Base-by-base conservation (phyloP, 2,113 vertebrate genomes). In the Beaufortia kweichowensis region DNA sequence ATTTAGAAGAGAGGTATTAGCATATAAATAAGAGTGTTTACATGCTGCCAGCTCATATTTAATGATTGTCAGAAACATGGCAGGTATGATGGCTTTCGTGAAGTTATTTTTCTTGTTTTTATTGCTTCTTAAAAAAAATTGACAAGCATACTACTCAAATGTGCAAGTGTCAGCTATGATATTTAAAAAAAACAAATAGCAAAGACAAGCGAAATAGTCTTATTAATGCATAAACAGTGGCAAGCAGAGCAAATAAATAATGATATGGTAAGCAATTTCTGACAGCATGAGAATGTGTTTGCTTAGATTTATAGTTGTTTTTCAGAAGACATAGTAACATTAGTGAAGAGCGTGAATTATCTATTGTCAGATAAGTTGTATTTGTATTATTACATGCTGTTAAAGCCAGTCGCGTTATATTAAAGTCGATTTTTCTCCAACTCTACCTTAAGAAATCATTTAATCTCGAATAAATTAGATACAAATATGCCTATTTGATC, bases 11-110 rank as follows among this genome's bases (percentile, higher is more conserved):
- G 21, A n/a, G 65, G 15, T 7, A 33, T 48, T 60, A 46, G 39
- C 39, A 67, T 68, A 60, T 12, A 73, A 50, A 35, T 77, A 67
- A 31, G 63, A 48, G 29, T 64, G 55, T 62, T 77, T 77, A 50
- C 17, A 26, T 3, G 31, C 73, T 64, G 21, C 31, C 28, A 31
- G 23, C 8, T 66, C 17, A 61, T 33, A 39, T 64, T 28, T 72
- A 50, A 5, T 4, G 41, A 35, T 19, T 31, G 50, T 21, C 56
- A 68, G 31, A 41, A 48, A 28, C 6, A 39, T 53, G 7, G 11
- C 28, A 39, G n/a, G 19, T 21, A 28, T 59, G 21, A 59, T 15
- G 19, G 3, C 23, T 5, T 60, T 29, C 41, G 33, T 46, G 14
- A 75, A 21, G 7, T 23, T n/a, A 24, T 26, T 29, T 26, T 21